These are phyloP conservation scores for Lepidonotus clava DNA, from an alignment of 2,888 invertebrate species.

Conservation along the genomic window DNA sequence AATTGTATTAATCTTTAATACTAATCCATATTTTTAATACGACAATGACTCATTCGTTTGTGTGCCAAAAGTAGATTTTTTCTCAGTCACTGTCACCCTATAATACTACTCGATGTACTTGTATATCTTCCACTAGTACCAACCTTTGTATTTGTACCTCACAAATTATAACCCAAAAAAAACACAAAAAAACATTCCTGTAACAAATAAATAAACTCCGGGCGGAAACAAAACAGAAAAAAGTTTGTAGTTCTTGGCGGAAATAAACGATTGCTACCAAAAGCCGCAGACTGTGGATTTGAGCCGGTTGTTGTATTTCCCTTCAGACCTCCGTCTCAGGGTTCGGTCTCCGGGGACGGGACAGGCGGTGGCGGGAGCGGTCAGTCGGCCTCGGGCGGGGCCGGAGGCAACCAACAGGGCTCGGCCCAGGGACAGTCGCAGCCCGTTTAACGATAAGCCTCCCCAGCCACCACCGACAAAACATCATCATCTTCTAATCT, in stretches of 20 bases:
- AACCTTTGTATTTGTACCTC: neutral
- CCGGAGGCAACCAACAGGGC: neutral
- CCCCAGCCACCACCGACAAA: no score
- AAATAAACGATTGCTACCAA: conserved; percentile 30
- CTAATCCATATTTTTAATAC: conserved; percentile 4
- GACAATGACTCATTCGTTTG: conserved; percentile 16
- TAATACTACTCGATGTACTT: no score
- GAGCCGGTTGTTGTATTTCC: conserved; percentile 35
- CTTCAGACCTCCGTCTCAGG: conserved; percentile 64
- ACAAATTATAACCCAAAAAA: no score
- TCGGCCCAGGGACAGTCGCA: neutral
- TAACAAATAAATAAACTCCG: neutral
- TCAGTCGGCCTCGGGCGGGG: neutral
- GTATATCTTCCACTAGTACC: no score
- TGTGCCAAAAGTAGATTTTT: conserved; percentile 21
- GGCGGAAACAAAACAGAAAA: conserved; percentile 38
- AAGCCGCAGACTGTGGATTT: neutral
- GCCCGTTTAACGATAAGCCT: conserved; percentile 15
- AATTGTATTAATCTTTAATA: neutral
- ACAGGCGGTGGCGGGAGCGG: neutral
- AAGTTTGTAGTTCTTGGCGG: conserved; percentile 22
- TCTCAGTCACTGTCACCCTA: neutral
- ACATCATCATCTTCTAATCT: no score
- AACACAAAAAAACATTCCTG: conserved; percentile 26
- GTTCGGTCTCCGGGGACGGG: conserved; percentile 59